Conservation (phyloP, 1,140 invertebrate species). For the Caligus rogercresseyi region DNA sequence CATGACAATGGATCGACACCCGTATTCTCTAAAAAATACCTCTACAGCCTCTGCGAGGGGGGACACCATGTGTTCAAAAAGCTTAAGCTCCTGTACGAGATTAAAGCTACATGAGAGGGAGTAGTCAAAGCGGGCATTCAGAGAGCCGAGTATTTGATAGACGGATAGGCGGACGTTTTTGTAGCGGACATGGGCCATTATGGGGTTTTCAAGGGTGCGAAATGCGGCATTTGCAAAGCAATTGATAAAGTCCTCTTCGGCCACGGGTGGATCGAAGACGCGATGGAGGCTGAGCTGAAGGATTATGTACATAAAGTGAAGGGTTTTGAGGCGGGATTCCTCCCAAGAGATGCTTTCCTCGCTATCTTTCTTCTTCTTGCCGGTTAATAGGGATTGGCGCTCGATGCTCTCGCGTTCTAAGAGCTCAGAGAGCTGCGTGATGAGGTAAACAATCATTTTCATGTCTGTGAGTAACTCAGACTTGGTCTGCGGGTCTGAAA, state of each 20-base stretch:
- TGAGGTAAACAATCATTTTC: slow-evolving; percentile 47
- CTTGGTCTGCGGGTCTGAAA: slow-evolving; percentile 30
- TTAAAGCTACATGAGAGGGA: slow-evolving; percentile 43
- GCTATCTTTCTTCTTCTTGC: slow-evolving; percentile 25
- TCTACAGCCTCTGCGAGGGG: slow-evolving; percentile 47
- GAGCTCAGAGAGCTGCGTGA: slow-evolving; percentile 42
- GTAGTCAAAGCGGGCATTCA: slow-evolving; percentile 64
- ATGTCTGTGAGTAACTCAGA: slow-evolving; percentile 38
- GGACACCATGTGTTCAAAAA: slow-evolving; percentile 45
- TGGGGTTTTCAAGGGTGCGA: slow-evolving; percentile 48
- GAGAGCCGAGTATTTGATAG: slow-evolving; percentile 54
- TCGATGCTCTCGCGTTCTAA: slow-evolving; percentile 36
- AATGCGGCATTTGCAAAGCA: slow-evolving; percentile 52
- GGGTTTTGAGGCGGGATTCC: slow-evolving; percentile 35
- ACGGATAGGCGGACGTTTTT: slow-evolving; percentile 47
- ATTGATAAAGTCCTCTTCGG: slow-evolving; percentile 66
- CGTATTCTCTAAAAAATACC: slow-evolving; percentile 42
- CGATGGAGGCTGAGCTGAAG: slow-evolving; percentile 48
- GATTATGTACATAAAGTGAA: slow-evolving; percentile 42
- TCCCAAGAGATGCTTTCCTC: slow-evolving; percentile 37
- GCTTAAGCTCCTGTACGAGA: slow-evolving; percentile 49
- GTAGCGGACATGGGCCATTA: slow-evolving; percentile 35
- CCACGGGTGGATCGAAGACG: slow-evolving; percentile 59
- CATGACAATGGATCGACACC: slow-evolving; percentile 42
- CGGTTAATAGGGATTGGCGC: slow-evolving; percentile 27